These are phyloP conservation scores for Epinephelus coioides DNA, from an alignment of 2,797 vertebrate genomes.

Conservation along the genomic window DNA sequence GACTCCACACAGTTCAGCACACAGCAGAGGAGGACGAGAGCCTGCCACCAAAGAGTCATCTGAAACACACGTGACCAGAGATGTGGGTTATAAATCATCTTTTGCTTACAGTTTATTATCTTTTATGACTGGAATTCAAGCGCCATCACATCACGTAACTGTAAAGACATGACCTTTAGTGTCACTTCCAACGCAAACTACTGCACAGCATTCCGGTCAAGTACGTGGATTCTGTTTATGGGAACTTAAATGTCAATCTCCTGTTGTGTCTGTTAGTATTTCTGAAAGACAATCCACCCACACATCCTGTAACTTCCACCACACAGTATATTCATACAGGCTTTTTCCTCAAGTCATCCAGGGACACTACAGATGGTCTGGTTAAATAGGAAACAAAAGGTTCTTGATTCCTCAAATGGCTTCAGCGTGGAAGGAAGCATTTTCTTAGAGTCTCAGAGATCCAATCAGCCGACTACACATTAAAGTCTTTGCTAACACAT, in stretches of 20 bases:
- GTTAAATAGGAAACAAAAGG: conserved; percentile 13
- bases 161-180: neutral
- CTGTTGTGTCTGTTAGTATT: conserved; percentile 20
- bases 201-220: neutral
- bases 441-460: neutral
- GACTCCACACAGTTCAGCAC: conserved; percentile 53
- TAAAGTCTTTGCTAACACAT: neutral
- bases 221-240: neutral
- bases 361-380: neutral
- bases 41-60: conserved; percentile 69
- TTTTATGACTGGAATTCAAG: no score
- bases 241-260: conserved; percentile 12
- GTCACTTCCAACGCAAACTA: conserved; percentile 15
- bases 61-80: conserved; percentile 45
- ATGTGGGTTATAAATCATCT: neutral
- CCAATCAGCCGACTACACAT: no score
- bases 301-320: neutral
- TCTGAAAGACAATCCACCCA: conserved; percentile 22
- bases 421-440: conserved; percentile 32
- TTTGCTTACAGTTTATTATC: neutral
- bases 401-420: conserved; percentile 35
- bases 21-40: conserved; percentile 59
- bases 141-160: neutral
- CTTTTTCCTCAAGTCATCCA: conserved; percentile 22
- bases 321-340: neutral